phyloP scores from a whole-genome alignment of 1,140 invertebrate genomes.

The Arctopsyche grandis region DNA sequence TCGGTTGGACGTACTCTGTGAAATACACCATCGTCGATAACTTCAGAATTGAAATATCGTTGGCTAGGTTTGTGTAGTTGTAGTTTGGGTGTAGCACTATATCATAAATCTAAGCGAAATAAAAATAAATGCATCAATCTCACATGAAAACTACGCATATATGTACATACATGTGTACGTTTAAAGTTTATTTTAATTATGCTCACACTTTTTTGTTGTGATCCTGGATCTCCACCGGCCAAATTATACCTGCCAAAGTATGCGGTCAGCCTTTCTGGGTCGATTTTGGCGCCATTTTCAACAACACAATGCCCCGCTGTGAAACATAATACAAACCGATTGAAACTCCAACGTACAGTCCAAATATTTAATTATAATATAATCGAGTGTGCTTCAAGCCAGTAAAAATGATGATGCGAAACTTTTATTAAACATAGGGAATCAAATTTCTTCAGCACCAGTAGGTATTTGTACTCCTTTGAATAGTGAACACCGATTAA shows the following conservation, averaged over 20 bases:
- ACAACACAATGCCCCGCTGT: constrained; percentile 63
- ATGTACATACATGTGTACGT: not conserved
- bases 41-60: constrained; percentile 62
- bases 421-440: too few species aligned
- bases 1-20: constrained; percentile 62
- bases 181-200: not conserved
- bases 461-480: too few species aligned
- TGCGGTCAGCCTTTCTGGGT: constrained; percentile 56
- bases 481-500: too few species aligned
- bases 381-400: too few species aligned
- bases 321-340: too few species aligned
- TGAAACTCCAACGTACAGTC: too few species aligned
- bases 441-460: too few species aligned
- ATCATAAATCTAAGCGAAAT: constrained; percentile 61
- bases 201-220: constrained; percentile 35
- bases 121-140: constrained; percentile 34
- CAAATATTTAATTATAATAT: too few species aligned
- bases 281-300: constrained; percentile 53
- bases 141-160: constrained; percentile 29
- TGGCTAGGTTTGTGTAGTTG: constrained; percentile 54
- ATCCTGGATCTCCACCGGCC: constrained; percentile 44
- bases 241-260: constrained; percentile 56
- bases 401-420: too few species aligned
- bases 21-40: constrained; percentile 59
- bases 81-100: constrained; percentile 62